A percentile compares a stretch with the other conserved stretches of the same genome.
phyloP scores from a whole-genome alignment of 2,888 invertebrate species.

The Thecophora atra region DNA sequence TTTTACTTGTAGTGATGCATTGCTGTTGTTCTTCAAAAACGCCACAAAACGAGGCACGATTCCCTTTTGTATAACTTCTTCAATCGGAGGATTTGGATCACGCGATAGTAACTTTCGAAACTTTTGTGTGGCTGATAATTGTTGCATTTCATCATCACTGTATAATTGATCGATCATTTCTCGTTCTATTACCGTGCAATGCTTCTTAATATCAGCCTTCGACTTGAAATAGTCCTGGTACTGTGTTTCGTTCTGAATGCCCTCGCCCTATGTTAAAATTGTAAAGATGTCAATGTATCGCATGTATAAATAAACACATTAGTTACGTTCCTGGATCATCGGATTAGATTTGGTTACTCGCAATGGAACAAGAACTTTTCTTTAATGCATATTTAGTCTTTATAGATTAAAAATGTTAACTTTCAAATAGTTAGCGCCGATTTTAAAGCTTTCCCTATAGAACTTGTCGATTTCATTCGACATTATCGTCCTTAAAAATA shows the following conservation, averaged over 20 bases:
- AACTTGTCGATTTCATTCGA: too few relatives aligned
- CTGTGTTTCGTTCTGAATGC: slow-evolving; percentile 47
- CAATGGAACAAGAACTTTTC: too few relatives aligned
- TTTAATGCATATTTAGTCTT: too few relatives aligned
- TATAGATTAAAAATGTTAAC: too few relatives aligned
- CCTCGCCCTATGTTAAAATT: slow-evolving; percentile 52
- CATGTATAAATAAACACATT: too few relatives aligned
- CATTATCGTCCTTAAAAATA: too few relatives aligned
- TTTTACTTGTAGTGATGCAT: slow-evolving; percentile 86
- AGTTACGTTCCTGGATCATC: too few relatives aligned
- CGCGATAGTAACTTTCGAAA: slow-evolving; percentile 92
- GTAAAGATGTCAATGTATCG: too few relatives aligned
- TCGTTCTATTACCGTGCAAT: slow-evolving; percentile 60
- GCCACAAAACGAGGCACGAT: slow-evolving; percentile 95
- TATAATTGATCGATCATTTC: slow-evolving; percentile 89
- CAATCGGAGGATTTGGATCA: slow-evolving; percentile 97
- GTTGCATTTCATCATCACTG: slow-evolving; percentile 79
- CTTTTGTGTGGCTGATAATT: slow-evolving; percentile 88
- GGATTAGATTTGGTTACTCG: too few relatives aligned
- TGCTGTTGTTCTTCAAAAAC: slow-evolving; percentile 82
- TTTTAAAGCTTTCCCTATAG: too few relatives aligned
- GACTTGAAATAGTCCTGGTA: slow-evolving; percentile 37
- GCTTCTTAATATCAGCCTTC: slow-evolving; percentile 36
- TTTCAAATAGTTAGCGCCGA: too few relatives aligned
- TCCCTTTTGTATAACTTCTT: slow-evolving; percentile 93